phyloP scores from a whole-genome alignment of 2,113 vertebrate species.

The Butorides virescens region DNA sequence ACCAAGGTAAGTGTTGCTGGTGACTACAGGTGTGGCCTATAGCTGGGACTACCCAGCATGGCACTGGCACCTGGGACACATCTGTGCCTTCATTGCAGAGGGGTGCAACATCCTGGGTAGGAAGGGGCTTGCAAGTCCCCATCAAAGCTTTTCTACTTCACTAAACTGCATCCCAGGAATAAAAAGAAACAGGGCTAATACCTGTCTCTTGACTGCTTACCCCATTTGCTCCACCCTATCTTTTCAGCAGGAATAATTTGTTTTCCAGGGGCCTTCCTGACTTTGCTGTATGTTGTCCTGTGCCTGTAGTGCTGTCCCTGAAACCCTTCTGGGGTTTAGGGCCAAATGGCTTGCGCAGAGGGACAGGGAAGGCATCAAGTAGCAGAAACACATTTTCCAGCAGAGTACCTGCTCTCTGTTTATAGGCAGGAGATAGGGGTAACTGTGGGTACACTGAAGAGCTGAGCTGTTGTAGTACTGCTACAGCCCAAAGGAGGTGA shows the following conservation, averaged over 20 bases:
- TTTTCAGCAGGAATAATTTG: neutral
- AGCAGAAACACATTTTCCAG: neutral
- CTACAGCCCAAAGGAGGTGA: neutral
- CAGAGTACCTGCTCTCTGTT: no score
- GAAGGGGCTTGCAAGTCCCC: neutral
- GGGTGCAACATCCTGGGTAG: neutral
- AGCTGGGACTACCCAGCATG: rapidly evolving
- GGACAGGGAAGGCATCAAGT: neutral
- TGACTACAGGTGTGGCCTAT: neutral
- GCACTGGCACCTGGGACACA: neutral
- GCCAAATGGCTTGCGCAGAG: neutral
- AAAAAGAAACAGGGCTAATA: neutral
- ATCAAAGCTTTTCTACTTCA: neutral
- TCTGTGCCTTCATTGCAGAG: neutral
- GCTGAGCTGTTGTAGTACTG: neutral
- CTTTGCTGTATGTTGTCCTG: neutral
- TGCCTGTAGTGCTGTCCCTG: neutral
- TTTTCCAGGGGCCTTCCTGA: neutral
- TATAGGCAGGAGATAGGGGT: neutral
- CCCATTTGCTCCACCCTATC: neutral
- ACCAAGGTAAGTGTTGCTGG: neutral
- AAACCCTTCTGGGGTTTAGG: neutral
- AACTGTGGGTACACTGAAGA: neutral
- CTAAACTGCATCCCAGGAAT: neutral
- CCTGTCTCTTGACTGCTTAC: neutral